Percentiles rank a stretch among this genome's conserved stretches.
phyloP scores from a whole-genome alignment of 2,888 invertebrate genomes.

The Lasiommata megera region DNA sequence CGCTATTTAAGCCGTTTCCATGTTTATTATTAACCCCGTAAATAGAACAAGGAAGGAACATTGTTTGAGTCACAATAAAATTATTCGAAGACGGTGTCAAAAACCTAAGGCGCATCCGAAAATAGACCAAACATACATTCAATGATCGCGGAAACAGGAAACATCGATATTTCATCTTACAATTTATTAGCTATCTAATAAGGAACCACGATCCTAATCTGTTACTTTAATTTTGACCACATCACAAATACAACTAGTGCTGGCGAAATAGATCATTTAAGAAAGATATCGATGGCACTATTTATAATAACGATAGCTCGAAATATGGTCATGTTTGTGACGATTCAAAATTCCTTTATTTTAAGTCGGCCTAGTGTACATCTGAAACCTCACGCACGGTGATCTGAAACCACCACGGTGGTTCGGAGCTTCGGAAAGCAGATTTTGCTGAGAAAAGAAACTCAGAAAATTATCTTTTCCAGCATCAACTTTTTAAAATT shows the following conservation, averaged over 20 bases:
- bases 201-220: conserved; percentile 10
- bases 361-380: too few species aligned
- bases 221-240: background rate
- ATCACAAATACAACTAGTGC: background rate
- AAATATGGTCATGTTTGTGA: background rate
- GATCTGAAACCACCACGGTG: too few species aligned
- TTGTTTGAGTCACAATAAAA: background rate
- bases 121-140: conserved; percentile 1
- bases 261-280: background rate
- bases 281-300: background rate
- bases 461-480: too few species aligned
- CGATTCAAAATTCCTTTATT: too few species aligned
- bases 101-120: conserved; percentile 1
- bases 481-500: too few species aligned
- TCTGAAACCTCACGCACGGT: too few species aligned
- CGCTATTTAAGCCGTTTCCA: background rate
- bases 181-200: conserved; percentile 8
- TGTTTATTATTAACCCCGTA: background rate
- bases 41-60: background rate
- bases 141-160: conserved; percentile 10
- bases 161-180: conserved; percentile 8
- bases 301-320: background rate
- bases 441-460: too few species aligned
- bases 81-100: background rate
- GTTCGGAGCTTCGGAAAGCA: too few species aligned